phyloP scores from a whole-genome alignment of 2,888 invertebrate species.

The Oasisia sp. region DNA sequence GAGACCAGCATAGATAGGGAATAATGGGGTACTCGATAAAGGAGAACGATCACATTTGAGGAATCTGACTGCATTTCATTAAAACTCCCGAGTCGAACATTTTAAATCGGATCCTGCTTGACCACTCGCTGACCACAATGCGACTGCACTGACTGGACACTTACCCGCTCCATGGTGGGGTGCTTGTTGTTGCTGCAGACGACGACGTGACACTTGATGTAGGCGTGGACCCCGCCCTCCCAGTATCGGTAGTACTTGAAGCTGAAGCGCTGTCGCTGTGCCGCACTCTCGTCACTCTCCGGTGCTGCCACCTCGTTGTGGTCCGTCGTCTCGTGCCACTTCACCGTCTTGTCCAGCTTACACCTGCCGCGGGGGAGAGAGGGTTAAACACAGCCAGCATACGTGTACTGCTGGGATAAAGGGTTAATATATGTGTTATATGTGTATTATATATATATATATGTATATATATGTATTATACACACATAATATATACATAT shows the following conservation, averaged over 20 bases:
- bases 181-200: constrained; percentile 54
- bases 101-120: too few relatives aligned
- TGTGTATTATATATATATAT: too few relatives aligned
- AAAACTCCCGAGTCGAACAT: too few relatives aligned
- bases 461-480: too few relatives aligned
- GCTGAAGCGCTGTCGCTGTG: constrained; percentile 51
- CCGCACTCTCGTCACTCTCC: constrained; percentile 31
- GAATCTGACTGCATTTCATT: too few relatives aligned
- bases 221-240: constrained; percentile 44
- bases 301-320: constrained; percentile 33
- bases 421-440: too few relatives aligned
- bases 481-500: too few relatives aligned
- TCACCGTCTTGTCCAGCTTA: constrained; percentile 49
- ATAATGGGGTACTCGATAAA: too few relatives aligned
- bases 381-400: too few relatives aligned
- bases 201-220: constrained; percentile 61
- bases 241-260: constrained; percentile 55
- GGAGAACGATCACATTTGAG: too few relatives aligned
- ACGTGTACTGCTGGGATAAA: too few relatives aligned
- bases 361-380: constrained; percentile 46
- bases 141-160: constrained; percentile 34
- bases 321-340: constrained; percentile 38
- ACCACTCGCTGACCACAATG: constrained; percentile 37
- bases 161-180: constrained; percentile 21
- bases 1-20: too few relatives aligned